phyloP scores from a whole-genome alignment of 2,888 invertebrate genomes.

The Himalopsyche anomala region DNA sequence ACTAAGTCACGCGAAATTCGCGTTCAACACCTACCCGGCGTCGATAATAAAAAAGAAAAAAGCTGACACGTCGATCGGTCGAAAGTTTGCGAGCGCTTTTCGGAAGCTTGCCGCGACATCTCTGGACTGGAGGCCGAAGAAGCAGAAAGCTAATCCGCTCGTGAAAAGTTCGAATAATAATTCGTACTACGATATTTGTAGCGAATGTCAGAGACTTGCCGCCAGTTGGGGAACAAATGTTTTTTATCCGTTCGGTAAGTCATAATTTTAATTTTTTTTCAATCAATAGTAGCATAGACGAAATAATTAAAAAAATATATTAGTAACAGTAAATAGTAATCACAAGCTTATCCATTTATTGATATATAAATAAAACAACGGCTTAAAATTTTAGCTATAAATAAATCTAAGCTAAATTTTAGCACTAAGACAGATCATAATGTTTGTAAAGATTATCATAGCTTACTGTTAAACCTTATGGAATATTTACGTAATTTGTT shows the following conservation, averaged over 20 bases:
- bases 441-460: too few relatives aligned
- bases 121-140: conserved; percentile 45
- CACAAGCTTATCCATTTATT: too few relatives aligned
- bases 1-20: conserved; percentile 34
- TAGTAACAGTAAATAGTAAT: too few relatives aligned
- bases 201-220: conserved; percentile 56
- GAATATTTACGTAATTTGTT: too few relatives aligned
- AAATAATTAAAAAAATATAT: too few relatives aligned
- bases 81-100: conserved; percentile 62
- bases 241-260: conserved; percentile 49
- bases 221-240: conserved; percentile 46
- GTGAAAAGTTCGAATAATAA: conserved; percentile 45
- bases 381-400: too few relatives aligned
- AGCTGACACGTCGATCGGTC: conserved; percentile 55
- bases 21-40: conserved; percentile 35
- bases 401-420: too few relatives aligned
- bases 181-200: conserved; percentile 61
- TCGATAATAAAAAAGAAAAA: conserved; percentile 54
- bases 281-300: too few relatives aligned
- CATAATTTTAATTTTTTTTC: too few relatives aligned
- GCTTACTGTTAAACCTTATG: too few relatives aligned
- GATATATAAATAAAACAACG: too few relatives aligned
- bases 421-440: too few relatives aligned
- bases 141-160: conserved; percentile 35
- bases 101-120: conserved; percentile 58